Evolutionary conservation across 2,113 vertebrate genomes (phyloP), one percentile per base, ranked within the genome.

Genomic region (Elephas maximus): DNA sequence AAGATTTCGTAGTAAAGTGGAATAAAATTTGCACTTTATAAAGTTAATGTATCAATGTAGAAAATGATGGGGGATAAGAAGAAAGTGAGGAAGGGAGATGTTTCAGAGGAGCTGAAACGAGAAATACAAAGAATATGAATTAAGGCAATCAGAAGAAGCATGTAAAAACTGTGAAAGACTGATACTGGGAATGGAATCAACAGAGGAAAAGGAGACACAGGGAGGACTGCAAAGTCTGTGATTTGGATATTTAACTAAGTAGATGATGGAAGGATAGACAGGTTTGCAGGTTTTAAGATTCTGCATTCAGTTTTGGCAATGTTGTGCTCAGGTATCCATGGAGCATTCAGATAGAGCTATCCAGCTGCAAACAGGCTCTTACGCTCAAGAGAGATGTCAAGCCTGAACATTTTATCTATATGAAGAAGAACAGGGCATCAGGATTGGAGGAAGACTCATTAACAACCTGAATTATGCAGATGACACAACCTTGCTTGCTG

Each of bases 61-160:
- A n/a, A 71, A 12, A 28, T 6, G 15, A 30, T n/a, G 30, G 69
- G n/a, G 30, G 15, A 15, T n/a, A 71, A 30, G 69, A 71, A 18
- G 63, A 94, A 87, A 84, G 80, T 45, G 60, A 69, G 23, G 71
- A 84, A 79, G 62, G 57, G 37, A 91, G n/a, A 28, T 53, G 30
- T 81, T 69, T 37, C 10, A 67, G 28, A 96, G 44, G 4, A 84
- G 63, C 5, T 11, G 45, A 87, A 94, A 53, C n/a, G 24, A 94
- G 76, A 88, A 57, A 76, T 23, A 82, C 62, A n/a, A 53, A 88
- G 78, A 57, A 76, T 67, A 24, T 60, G 44, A 94, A 78, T 41
- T 84, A 71, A 62, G n/a, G 67, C 28, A 48, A 88, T 88, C 83
- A 97, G 44, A 67, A 53, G 18, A 82, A 84, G 51, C 77, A 94